Base-by-base conservation (phyloP, 1,140 invertebrate species). In the Tetranychus urticae region DNA sequence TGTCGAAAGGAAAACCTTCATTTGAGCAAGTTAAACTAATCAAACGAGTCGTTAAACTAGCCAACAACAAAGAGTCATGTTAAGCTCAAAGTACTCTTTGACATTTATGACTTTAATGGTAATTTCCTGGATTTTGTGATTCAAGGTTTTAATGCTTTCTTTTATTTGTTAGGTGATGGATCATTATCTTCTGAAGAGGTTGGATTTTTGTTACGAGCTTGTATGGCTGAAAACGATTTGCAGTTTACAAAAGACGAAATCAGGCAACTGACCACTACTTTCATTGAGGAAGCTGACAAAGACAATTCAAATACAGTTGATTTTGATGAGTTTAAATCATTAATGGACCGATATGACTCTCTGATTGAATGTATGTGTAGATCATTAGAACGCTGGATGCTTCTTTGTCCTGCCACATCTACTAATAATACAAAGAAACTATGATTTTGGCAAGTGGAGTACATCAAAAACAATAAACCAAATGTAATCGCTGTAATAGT, bases 401-500 rank as follows among this genome's bases (percentile, higher is more conserved):
- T 52, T 2, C n/a, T 33, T n/a, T n/a, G 33, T 5, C 48, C 48
- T n/a, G 48, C n/a, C n/a, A n/a, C 12, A 52, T 23, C 8, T 23
- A 52, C n/a, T 13, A 3, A 13, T 2, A 52, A 33, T n/a, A 52
- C n/a, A n/a, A n/a, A 33, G 33, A n/a, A 33, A 3, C 7, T 33
- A 23, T 31, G 12, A 13, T 8, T 31, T 7, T 31, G 4, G 33
- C n/a, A 33, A 31, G 7, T 52, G 6, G 33, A n/a, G n/a, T 52
- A 52, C 33, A 52, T 52, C 8, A 52, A n/a, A 23, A 52, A 52
- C 48, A 52, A 52, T 45, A 77, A 89, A 5, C 81, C 86, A 61
- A 82, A 80, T 48, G 81, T 94, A 34, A 94, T 89, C 0, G 86
- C 82, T 68, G 71, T 93, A n/a, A 73, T 89, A 52, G 82, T 81